Conservation (phyloP, 2,888 invertebrate species). For the Hanleya hanleyi region DNA sequence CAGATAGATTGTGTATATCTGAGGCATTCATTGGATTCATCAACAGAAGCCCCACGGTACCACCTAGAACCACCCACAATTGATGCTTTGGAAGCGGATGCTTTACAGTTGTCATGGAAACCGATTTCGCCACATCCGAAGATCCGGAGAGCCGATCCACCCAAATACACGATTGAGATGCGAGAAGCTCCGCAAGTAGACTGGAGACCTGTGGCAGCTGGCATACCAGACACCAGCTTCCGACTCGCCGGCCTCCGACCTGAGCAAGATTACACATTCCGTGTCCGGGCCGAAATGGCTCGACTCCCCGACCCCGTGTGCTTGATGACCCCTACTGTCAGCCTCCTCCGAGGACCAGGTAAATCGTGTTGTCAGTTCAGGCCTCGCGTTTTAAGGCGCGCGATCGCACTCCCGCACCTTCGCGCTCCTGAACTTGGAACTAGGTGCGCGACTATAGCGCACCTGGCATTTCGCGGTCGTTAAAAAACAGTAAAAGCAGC, state of each 20-base stretch:
- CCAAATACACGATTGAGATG: slow-evolving; percentile 60
- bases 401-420: no score
- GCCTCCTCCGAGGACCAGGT: background rate
- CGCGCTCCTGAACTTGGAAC: no score
- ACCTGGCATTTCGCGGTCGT: no score
- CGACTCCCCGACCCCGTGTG: background rate
- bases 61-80: slow-evolving; percentile 39
- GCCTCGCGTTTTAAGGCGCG: no score
- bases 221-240: slow-evolving; percentile 7
- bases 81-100: slow-evolving; percentile 50
- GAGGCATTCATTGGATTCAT: background rate
- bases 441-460: no score
- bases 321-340: background rate
- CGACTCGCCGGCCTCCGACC: slow-evolving; percentile 39
- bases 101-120: slow-evolving; percentile 60
- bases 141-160: slow-evolving; percentile 44
- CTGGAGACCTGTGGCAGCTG: slow-evolving; percentile 41
- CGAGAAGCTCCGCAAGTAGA: slow-evolving; percentile 49
- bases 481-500: no score
- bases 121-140: slow-evolving; percentile 58
- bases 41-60: background rate
- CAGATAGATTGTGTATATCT: no score
- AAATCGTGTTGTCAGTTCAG: no score
- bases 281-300: slow-evolving; percentile 87
- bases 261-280: slow-evolving; percentile 91